A percentile compares a stretch with the other conserved stretches of the same genome.
Evolutionary conservation across 2,888 invertebrate genomes (phyloP).

Genomic region (Phengaris alcon): DNA sequence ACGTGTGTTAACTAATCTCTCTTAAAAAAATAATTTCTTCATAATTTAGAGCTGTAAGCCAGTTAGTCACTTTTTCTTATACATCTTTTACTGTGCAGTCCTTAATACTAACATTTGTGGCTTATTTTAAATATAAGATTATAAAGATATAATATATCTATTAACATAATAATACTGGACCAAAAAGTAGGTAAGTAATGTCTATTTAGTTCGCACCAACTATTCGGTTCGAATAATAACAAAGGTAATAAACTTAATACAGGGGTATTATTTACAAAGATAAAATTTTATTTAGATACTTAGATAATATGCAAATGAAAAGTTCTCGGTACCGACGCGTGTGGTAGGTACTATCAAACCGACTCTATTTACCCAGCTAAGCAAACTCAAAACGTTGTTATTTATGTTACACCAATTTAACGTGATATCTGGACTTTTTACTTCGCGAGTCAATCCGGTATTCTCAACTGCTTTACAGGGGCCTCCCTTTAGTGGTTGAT

Average conservation of each 20-base stretch:
- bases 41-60: too few species aligned
- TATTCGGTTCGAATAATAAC: background rate
- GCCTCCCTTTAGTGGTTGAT: slow-evolving; percentile 50
- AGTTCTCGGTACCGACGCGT: slow-evolving; percentile 66
- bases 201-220: background rate
- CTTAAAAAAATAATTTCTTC: too few species aligned
- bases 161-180: background rate
- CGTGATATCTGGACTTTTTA: slow-evolving; percentile 35
- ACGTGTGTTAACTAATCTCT: too few species aligned
- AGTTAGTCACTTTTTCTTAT: too few species aligned
- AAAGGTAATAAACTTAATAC: slow-evolving; percentile 1
- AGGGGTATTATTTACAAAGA: slow-evolving; percentile 41
- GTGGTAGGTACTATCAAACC: slow-evolving; percentile 62
- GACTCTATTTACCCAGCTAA: slow-evolving; percentile 73
- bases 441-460: background rate
- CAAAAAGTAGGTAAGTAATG: background rate
- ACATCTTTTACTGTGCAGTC: too few species aligned
- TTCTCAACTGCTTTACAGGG: slow-evolving; percentile 36
- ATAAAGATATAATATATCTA: too few species aligned
- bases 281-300: slow-evolving; percentile 58
- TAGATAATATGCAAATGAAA: slow-evolving; percentile 58
- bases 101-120: too few species aligned
- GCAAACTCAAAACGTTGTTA: slow-evolving; percentile 63
- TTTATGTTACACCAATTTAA: slow-evolving; percentile 57
- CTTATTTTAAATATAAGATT: too few species aligned